Base-by-base conservation (phyloP, 2,113 vertebrate species). In the Dipodomys stephensi region DNA sequence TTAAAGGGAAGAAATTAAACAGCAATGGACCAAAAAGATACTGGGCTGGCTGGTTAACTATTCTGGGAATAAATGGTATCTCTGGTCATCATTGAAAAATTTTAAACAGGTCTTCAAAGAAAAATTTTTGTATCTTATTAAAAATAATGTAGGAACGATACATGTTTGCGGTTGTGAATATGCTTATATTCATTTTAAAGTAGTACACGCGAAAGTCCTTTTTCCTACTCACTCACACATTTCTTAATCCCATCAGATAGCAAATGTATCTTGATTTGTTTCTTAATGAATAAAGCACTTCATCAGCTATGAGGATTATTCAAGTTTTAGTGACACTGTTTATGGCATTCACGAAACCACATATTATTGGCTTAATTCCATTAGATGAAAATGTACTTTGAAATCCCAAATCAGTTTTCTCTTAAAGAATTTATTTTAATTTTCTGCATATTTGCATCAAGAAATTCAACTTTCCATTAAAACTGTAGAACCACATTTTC, bases 1-100 rank as follows among this genome's bases (percentile, higher is more conserved):
- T 44, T 90, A 85, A 88, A 11, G 69, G 69, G 19, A 80, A 96
- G 71, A 89, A 90, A 67, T 64, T 83, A 28, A 4, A 69, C 65
- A 68, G 4, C 11, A 64, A 44, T n/a, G 9, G 0, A 60, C 4
- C 13, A 62, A 71, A 77, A 62, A 35, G 28, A 83, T 76, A 86
- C 60, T 64, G 0, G 53, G 19, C 5, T 90, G 46, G 49, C 81
- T 12, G 82, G 7, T 85, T 28, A 35, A 30, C 0, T 62, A 46
- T 35, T 91, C 46, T 78, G 13, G 60, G 80, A 94, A 92, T 10
- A 76, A 68, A 92, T 22, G 9, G 32, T 65, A 18, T 68, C 19
- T 81, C 2, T 76, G 77, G 39, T 81, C 82, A 81, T 22, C 32
- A 22, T 4, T 76, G n/a, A 69, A n/a, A 68, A 18, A 49, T 12